A percentile compares a stretch with the other conserved stretches of the same genome.
phyloP scores from a whole-genome alignment of 1,140 invertebrate genomes.

The Ruditapes philippinarum region DNA sequence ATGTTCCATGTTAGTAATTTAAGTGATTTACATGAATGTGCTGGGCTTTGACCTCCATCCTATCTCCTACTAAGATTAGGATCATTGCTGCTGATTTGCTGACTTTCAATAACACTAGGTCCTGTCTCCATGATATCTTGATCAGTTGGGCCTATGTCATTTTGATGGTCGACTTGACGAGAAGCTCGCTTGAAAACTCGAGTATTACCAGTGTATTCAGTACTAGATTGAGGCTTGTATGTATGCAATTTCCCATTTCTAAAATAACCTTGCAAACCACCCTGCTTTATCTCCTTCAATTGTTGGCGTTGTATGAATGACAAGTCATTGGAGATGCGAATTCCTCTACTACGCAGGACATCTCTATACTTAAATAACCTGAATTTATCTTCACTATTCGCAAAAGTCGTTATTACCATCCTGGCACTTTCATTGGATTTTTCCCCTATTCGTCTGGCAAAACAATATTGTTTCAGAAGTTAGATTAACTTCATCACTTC shows the following conservation, averaged over 20 bases:
- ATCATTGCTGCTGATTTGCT: not conserved
- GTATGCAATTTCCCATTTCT: constrained; percentile 9
- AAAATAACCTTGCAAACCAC: constrained; percentile 9
- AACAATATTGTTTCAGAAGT: too few species aligned
- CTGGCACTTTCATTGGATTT: too few species aligned
- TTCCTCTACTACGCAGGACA: not conserved
- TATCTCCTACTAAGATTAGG: not conserved
- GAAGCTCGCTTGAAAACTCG: not conserved
- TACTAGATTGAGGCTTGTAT: not conserved
- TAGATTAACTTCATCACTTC: too few species aligned
- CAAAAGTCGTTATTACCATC: too few species aligned
- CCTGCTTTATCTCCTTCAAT: not conserved
- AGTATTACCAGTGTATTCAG: not conserved
- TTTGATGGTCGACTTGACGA: not conserved
- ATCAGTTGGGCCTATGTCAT: not conserved
- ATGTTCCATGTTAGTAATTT: constrained; percentile 30
- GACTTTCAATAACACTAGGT: not conserved
- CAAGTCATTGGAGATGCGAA: constrained; percentile 27
- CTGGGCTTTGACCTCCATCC: not conserved
- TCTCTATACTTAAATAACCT: constrained; percentile 27
- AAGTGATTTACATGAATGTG: too few species aligned
- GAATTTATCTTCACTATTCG: not conserved
- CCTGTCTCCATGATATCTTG: not conserved
- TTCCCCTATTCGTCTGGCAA: too few species aligned
- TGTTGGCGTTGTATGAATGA: constrained; percentile 13